Base-by-base conservation (phyloP, 30 jellyfish, hydroid and myxozoan species). In the Chrysaora quinquecirrha region DNA sequence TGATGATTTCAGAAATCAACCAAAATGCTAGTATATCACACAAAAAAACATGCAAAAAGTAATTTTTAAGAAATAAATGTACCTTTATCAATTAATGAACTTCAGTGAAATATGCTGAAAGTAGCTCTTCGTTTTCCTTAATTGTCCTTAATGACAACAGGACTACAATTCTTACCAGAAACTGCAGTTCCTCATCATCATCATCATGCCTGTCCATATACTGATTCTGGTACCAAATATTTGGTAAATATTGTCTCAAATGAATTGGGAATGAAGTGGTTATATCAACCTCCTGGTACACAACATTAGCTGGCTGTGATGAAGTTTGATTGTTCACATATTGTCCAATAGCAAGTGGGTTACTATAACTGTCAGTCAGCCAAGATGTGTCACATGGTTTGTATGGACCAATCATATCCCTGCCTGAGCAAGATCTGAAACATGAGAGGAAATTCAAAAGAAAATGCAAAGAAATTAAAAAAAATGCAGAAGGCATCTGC, bases 281-380 rank as follows among this genome's bases (percentile, higher is more conserved):
- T 24, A 88, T 64, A 52, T 88, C 92, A 1, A 80, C 71, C 69
- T 88, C 97, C 56, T 79, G 80, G 75, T 88, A 88, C 22, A 47
- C 75, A 18, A 88, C 94, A 47, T 88, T 88, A 47, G 97, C 97
- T 20, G 87, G 89, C n/a, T 10, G 10, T 21, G 43, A 11, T 11
- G 19, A 23, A 28, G 90, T 60, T 50, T 68, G 93, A 65, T 88
- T 88, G 78, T 88, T 88, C 19, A 88, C 82, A 48, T 22, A 80
- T 50, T 88, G 97, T 10, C 97, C 97, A 25, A 88, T 72, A 24
- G 94, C 89, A 22, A 88, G 83, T 21, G 97, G 97, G 60, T 80
- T 88, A 14, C 10, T 24, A 3, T 49, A 32, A 21, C 66, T n/a
- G 34, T 63, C 35, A 24, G 25, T 29, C 20, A 85, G 60, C 95